Percentiles rank a stretch among this genome's conserved stretches.
Evolutionary conservation across 2,797 vertebrate genomes (phyloP).

Genomic region (Orientallactaga sibirica): DNA sequence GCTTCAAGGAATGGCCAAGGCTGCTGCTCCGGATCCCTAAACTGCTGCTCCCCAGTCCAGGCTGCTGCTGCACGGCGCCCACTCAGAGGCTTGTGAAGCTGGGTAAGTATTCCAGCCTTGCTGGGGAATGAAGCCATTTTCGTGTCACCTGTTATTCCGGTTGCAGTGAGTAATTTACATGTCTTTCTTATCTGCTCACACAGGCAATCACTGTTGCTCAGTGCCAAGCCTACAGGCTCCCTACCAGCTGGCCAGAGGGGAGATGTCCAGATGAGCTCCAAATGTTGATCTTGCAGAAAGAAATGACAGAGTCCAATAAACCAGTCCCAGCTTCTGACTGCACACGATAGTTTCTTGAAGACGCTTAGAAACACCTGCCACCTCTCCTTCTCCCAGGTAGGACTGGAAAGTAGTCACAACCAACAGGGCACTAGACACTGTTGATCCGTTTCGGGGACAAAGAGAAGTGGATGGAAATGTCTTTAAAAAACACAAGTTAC

Average conservation of each 20-base stretch:
- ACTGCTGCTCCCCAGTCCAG: neutral
- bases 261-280: neutral
- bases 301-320: neutral
- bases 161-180: neutral
- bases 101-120: accelerated
- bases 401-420: neutral
- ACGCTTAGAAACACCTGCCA: neutral
- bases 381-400: neutral
- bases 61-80: accelerated
- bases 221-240: neutral
- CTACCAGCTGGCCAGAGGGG: neutral
- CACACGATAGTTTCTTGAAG: neutral
- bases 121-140: neutral
- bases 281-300: neutral
- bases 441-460: accelerated
- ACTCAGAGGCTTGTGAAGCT: accelerated
- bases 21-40: neutral
- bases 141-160: neutral
- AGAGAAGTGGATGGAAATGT: neutral
- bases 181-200: neutral
- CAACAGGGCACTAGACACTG: accelerated
- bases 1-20: too few species aligned
- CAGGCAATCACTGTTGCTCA: neutral
- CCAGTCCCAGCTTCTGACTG: neutral
- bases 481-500: neutral